A percentile compares a stretch with the other conserved stretches of the same genome.
These are phyloP conservation scores for Apistogramma diplotaenia DNA, from an alignment of 2,113 vertebrate species.

Conservation along the genomic window DNA sequence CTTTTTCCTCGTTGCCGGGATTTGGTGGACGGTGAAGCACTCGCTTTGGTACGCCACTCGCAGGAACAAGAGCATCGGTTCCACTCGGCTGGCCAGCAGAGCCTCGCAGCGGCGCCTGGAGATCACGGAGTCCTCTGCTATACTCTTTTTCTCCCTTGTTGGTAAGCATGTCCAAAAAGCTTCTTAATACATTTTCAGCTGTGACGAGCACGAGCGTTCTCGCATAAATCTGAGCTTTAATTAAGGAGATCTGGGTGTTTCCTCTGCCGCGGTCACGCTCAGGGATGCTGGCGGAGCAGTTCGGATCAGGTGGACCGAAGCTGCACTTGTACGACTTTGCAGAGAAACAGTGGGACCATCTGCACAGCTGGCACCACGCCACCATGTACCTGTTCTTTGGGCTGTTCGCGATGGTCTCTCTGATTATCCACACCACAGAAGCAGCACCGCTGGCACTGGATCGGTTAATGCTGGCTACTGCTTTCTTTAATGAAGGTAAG, in stretches of 20 bases:
- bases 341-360: slow-evolving; percentile 82
- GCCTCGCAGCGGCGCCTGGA: slow-evolving; percentile 84
- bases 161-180: slow-evolving; percentile 76
- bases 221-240: neutral
- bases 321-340: slow-evolving; percentile 83
- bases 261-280: neutral
- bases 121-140: slow-evolving; percentile 80
- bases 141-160: slow-evolving; percentile 81
- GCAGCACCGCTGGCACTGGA: slow-evolving; percentile 81
- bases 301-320: slow-evolving; percentile 79
- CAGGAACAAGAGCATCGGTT: slow-evolving; percentile 83
- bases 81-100: slow-evolving; percentile 79
- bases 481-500: slow-evolving; percentile 90
- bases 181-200: neutral
- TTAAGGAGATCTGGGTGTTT: neutral
- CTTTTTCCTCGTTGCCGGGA: slow-evolving; percentile 86
- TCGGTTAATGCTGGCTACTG: slow-evolving; percentile 84
- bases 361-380: slow-evolving; percentile 91
- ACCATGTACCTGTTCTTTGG: slow-evolving; percentile 96
- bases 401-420: slow-evolving; percentile 79
- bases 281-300: slow-evolving; percentile 92
- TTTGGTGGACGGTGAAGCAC: slow-evolving; percentile 91
- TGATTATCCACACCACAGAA: slow-evolving; percentile 81
- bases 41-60: slow-evolving; percentile 84
- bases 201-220: neutral